Percentiles rank a stretch among this genome's conserved stretches.
Conservation (phyloP, 2,113 vertebrate species). For the Muntiacus reevesi region DNA sequence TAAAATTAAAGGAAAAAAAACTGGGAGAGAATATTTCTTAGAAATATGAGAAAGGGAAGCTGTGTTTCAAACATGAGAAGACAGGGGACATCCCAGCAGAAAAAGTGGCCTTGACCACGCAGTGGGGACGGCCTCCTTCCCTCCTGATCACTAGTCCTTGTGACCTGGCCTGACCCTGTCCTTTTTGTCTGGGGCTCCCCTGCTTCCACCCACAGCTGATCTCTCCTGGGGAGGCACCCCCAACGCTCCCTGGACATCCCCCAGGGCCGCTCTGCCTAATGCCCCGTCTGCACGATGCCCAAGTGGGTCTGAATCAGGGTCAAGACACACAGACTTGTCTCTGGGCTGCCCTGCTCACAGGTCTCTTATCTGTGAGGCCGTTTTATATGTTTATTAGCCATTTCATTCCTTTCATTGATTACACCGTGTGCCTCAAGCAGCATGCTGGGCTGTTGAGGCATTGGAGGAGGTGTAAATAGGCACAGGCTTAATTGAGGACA, state of each 20-base stretch:
- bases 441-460: no score
- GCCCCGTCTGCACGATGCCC: background rate
- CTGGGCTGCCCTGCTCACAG: background rate
- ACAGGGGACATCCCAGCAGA: background rate
- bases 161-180: background rate
- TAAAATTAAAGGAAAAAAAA: background rate
- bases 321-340: background rate
- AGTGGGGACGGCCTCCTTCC: rapidly evolving
- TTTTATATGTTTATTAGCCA: no score
- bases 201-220: background rate
- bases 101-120: background rate
- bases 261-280: background rate
- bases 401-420: no score
- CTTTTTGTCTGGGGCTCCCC: background rate
- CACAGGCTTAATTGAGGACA: background rate
- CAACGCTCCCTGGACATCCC: rapidly evolving
- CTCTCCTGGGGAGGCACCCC: no score
- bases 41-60: background rate
- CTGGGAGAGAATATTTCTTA: background rate
- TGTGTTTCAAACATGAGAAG: background rate
- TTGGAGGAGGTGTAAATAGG: background rate
- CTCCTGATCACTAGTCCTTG: rapidly evolving
- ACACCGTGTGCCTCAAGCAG: no score
- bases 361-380: no score
- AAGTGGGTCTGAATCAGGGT: background rate